Conservation (phyloP, 2,888 invertebrate genomes). For the Conops quadrifasciatus region DNA sequence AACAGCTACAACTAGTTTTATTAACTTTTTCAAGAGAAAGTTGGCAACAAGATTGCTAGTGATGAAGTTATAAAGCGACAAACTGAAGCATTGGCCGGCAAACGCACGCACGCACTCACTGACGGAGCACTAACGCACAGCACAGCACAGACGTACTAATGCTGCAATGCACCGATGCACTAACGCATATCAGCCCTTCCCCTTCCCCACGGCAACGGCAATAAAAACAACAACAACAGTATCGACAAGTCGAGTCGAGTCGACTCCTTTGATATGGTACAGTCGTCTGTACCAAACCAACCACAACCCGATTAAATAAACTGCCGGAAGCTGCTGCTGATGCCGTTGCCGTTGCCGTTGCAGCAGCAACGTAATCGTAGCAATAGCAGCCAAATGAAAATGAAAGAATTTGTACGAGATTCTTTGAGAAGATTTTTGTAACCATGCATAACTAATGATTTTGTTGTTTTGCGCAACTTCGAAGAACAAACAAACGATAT, state of each 20-base stretch:
- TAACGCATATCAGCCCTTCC: too few species aligned
- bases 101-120: slow-evolving; percentile 33
- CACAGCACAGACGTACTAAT: background rate
- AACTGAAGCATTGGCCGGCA: slow-evolving; percentile 1
- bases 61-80: slow-evolving; percentile 2
- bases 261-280: too few species aligned
- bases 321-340: slow-evolving; percentile 12
- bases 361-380: background rate
- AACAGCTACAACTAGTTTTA: slow-evolving; percentile 19
- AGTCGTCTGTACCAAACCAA: slow-evolving; percentile 36
- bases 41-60: background rate
- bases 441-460: slow-evolving; percentile 17
- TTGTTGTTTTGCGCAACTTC: background rate
- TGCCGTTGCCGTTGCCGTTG: background rate
- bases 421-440: slow-evolving; percentile 23
- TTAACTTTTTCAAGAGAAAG: slow-evolving; percentile 7
- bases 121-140: background rate
- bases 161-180: too few species aligned
- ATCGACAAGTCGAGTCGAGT: background rate
- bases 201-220: slow-evolving; percentile 24
- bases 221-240: too few species aligned
- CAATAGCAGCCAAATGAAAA: background rate
- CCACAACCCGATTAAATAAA: slow-evolving; percentile 30
- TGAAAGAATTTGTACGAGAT: slow-evolving; percentile 13
- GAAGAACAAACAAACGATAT: background rate